These are phyloP conservation scores for Chloropsis hardwickii DNA, from an alignment of 2,113 vertebrate species.

Conservation along the genomic window DNA sequence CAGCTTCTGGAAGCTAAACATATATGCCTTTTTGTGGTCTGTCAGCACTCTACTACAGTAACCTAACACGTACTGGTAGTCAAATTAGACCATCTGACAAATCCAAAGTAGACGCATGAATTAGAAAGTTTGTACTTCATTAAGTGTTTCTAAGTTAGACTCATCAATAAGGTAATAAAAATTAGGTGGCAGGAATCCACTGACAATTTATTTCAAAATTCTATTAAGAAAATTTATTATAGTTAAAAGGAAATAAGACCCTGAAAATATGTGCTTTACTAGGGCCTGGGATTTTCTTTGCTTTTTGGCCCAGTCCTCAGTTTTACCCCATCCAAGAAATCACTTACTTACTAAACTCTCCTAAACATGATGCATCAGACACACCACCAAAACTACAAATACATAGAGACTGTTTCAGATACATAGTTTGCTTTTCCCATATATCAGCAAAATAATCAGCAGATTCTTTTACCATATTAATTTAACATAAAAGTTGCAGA, in stretches of 20 bases:
- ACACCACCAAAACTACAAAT: not conserved
- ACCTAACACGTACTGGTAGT: not conserved
- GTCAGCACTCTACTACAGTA: not conserved
- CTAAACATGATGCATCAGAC: not conserved
- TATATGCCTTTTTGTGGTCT: not conserved
- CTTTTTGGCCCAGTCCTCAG: not conserved
- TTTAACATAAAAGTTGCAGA: not conserved
- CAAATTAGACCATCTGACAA: not conserved
- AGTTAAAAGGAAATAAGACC: not conserved
- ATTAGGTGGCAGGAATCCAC: not conserved
- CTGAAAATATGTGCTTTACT: not conserved
- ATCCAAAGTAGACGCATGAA: not conserved
- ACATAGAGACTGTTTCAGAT: not conserved
- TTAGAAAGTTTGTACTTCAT: not conserved
- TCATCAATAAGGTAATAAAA: not conserved
- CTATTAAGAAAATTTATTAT: not conserved
- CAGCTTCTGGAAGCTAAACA: not conserved
- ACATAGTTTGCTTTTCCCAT: accelerated
- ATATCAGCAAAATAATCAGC: not conserved
- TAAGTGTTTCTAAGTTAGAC: not conserved
- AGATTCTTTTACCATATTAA: not conserved
- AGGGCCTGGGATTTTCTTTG: not conserved
- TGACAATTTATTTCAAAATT: not conserved
- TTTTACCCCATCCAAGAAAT: not conserved
- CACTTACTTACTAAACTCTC: not conserved